Percentiles rank a stretch among this genome's conserved stretches.
phyloP scores from a whole-genome alignment of 2,888 invertebrate genomes.

The Latrodectus elegans region DNA sequence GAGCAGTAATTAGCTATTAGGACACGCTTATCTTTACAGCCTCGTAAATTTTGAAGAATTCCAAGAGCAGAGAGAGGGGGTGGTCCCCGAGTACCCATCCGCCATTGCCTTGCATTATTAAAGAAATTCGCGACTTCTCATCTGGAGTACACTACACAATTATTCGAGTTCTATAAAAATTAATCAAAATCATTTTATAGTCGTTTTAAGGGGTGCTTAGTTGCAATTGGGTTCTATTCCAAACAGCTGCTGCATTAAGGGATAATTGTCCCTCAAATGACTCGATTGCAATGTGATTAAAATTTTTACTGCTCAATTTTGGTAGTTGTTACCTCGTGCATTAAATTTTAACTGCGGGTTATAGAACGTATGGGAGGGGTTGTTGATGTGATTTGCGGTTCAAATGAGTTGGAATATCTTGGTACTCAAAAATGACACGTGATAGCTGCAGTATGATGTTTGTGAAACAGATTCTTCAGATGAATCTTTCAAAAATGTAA shows the following conservation, averaged over 20 bases:
- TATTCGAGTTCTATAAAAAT: neutral
- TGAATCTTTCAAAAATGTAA: no score
- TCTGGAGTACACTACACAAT: neutral
- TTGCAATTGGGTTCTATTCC: neutral
- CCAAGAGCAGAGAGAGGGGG: no score
- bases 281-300: neutral
- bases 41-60: no score
- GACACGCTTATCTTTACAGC: neutral
- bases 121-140: neutral
- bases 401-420: no score
- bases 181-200: neutral
- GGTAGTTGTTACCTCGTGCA: no score
- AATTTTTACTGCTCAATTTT: neutral
- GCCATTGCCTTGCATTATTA: neutral
- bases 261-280: neutral
- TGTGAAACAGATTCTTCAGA: no score
- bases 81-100: no score
- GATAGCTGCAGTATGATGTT: no score
- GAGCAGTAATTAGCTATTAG: constrained; percentile 2
- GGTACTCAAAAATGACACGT: no score
- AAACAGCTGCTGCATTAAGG: neutral
- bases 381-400: no score
- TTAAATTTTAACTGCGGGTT: no score
- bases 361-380: no score
- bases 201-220: constrained; percentile 2